These are phyloP conservation scores for Eudyptes chrysolophus DNA, from an alignment of 2,113 vertebrate genomes.

Conservation along the genomic window DNA sequence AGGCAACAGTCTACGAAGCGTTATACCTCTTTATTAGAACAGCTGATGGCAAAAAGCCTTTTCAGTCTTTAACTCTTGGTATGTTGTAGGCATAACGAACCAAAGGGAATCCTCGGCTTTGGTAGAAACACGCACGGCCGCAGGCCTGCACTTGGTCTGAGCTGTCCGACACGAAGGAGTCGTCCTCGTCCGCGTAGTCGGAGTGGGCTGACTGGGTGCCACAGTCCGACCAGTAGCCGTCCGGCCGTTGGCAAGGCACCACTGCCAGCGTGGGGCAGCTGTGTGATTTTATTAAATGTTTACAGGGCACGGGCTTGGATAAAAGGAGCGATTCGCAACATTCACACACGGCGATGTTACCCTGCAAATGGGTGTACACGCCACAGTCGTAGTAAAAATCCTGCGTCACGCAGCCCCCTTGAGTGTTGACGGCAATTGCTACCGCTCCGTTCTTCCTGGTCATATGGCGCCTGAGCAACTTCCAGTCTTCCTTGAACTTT, in stretches of 20 bases:
- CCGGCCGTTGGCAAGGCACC: conserved; percentile 79
- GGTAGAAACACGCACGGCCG: conserved; percentile 94
- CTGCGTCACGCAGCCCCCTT: conserved; percentile 73
- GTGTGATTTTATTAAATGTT: conserved; percentile 94
- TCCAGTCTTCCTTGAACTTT: conserved; percentile 95
- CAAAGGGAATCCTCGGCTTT: conserved; percentile 91
- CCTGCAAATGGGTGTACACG: conserved; percentile 75
- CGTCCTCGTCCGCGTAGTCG: conserved; percentile 92
- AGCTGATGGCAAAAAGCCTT: not conserved
- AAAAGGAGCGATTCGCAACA: conserved; percentile 87
- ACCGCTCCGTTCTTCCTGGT: conserved; percentile 63
- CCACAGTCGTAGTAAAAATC: conserved; percentile 84
- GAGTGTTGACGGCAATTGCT: conserved; percentile 56
- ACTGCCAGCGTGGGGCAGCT: conserved; percentile 89
- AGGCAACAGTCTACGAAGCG: not conserved
- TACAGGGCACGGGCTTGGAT: conserved; percentile 85
- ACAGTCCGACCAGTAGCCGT: conserved; percentile 89
- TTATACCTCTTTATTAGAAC: not conserved
- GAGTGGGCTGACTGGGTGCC: conserved; percentile 90
- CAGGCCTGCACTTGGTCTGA: conserved; percentile 97
- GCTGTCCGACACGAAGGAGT: conserved; percentile 96
- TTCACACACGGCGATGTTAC: conserved; percentile 81
- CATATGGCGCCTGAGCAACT: conserved; percentile 71
- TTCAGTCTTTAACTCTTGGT: conserved; percentile 84
- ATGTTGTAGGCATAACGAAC: conserved; percentile 91